Evolutionary conservation across 2,797 vertebrate genomes (phyloP), one percentile per base, ranked within the genome.

Genomic region (Fringilla coelebs): DNA sequence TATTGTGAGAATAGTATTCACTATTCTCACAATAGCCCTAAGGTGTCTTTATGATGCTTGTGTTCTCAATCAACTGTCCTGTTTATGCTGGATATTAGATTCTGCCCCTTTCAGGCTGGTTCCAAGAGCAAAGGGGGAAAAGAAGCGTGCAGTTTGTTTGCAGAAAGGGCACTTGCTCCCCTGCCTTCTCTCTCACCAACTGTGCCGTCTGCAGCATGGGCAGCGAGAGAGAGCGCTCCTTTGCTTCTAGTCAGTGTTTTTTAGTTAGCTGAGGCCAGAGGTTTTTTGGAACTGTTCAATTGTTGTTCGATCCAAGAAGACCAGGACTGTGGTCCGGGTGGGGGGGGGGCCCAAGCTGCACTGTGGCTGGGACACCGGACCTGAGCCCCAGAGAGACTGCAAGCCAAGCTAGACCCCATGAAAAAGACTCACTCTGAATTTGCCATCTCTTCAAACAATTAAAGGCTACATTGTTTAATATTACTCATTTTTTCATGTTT

Each of bases 81-180:
- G 24, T 20, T 46, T 13, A 25, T 45, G 41, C 22, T 18, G 41
- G 62, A 10, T 20, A 28, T 46, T 11, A 26, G 19, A 24, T 34
- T 34, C 24, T 66, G 32, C 43, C n/a, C 43, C 24, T 34, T 66
- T 34, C 34, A 8, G 13, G 10, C 17, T 28, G 43, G 32, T 46
- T 66, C 43, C 0, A 4, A 34, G 43, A 20, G 17, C 1, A 1
- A 11, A 46, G 21, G 17, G 7, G 32, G 17, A 19, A 28, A 20
- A 66, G 24, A 34, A 28, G 63, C 2, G 7, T 0, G 5, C 13
- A 20, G 43, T 34, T 48, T 48, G 32, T 48, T n/a, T 20, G 5
- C 25, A 28, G 24, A 26, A 15, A 15, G 24, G 18, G 43, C 25
- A 15, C 13, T 60, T 19, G 58, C 17, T 60, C 11, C 36, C 17